These are phyloP conservation scores for Xestia ashworthii DNA, from an alignment of 2,888 invertebrate genomes.

Conservation along the genomic window DNA sequence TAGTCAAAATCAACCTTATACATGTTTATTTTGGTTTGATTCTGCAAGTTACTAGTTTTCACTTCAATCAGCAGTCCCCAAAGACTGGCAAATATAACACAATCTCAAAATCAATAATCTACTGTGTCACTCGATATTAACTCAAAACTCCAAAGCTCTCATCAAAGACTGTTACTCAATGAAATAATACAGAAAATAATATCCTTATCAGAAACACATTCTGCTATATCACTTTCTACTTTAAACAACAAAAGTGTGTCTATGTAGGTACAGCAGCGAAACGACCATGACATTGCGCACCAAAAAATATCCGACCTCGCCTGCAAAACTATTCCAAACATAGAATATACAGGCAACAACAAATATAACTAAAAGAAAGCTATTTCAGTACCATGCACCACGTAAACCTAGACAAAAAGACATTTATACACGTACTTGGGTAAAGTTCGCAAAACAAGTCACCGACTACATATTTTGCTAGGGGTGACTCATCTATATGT, in stretches of 20 bases:
- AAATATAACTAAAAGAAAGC: conserved; percentile 60
- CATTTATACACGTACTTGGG: conserved; percentile 53
- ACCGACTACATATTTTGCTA: conserved; percentile 48
- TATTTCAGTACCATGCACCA: conserved; percentile 68
- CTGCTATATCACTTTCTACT: neutral
- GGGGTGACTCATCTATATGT: conserved; percentile 56
- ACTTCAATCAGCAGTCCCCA: too few relatives aligned
- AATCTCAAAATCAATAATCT: neutral
- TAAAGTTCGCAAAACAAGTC: conserved; percentile 53
- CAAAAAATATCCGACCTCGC: conserved; percentile 26
- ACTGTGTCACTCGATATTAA: neutral
- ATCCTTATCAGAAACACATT: neutral
- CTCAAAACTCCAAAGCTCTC: conserved; percentile 3
- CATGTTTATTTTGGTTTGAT: too few relatives aligned
- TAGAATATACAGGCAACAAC: conserved; percentile 48
- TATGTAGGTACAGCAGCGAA: neutral
- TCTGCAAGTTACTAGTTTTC: too few relatives aligned
- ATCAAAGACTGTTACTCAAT: neutral
- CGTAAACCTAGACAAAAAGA: conserved; percentile 63
- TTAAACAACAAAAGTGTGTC: conserved; percentile 3
- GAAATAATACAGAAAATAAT: conserved; percentile 3
- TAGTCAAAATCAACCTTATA: too few relatives aligned
- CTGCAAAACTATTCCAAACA: conserved; percentile 41
- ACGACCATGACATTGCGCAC: conserved; percentile 46
- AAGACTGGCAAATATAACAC: neutral